Conservation (phyloP, 2,797 vertebrate species). For the Enteromius unitaeniatus region DNA sequence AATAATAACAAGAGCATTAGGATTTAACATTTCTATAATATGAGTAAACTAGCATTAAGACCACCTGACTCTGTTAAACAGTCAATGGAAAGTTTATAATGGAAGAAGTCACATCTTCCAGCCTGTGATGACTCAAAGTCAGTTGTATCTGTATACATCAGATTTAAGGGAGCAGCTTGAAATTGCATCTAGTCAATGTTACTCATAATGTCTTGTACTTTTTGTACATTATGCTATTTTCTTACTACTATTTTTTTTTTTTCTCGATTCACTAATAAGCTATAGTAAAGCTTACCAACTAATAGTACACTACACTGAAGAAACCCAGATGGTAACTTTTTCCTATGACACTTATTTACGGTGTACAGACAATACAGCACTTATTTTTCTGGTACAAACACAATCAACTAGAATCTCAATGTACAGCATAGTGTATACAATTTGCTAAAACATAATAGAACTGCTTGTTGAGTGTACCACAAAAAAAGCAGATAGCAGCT, state of each 20-base stretch:
- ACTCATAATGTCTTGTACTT: no score
- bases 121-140: neutral
- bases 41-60: neutral
- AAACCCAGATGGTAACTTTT: neutral
- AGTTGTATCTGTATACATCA: neutral
- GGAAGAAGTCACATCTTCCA: conserved; percentile 7
- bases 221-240: neutral
- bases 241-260: no score
- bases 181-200: neutral
- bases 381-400: neutral
- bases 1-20: conserved; percentile 3
- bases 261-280: neutral
- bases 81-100: neutral
- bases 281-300: neutral
- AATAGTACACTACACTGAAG: neutral
- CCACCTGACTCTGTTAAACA: neutral
- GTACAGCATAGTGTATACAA: neutral
- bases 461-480: neutral
- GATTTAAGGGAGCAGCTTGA: neutral
- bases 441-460: neutral
- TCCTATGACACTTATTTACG: neutral
- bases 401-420: neutral
- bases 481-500: neutral
- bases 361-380: neutral
- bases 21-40: conserved; percentile 5